Evolutionary conservation across 1,140 invertebrate species (phyloP).

Genomic region (Zaprionus capensis): DNA sequence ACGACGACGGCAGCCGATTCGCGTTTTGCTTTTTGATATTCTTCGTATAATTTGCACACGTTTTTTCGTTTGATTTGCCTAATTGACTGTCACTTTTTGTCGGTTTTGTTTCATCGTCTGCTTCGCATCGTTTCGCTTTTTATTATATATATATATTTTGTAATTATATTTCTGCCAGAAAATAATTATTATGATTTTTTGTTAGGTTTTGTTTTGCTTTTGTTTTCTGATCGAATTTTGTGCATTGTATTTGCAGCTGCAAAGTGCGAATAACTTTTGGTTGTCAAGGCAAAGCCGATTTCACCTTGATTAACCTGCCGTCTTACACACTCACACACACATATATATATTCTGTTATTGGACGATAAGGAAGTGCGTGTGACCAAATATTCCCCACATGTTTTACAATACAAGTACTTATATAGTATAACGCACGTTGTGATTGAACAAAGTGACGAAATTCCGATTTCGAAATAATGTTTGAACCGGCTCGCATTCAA

Average conservation of each 20-base stretch:
- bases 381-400: neutral
- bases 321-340: neutral
- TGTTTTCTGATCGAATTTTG: slow-evolving; percentile 13
- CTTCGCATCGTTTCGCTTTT: slow-evolving; percentile 12
- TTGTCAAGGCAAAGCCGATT: slow-evolving; percentile 31
- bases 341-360: neutral
- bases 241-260: slow-evolving; percentile 24
- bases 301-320: slow-evolving; percentile 34
- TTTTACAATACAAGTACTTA: neutral
- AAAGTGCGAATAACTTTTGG: slow-evolving; percentile 35
- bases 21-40: slow-evolving; percentile 31
- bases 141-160: slow-evolving; percentile 16
- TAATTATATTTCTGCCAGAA: slow-evolving; percentile 25
- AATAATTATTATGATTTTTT: slow-evolving; percentile 30
- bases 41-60: slow-evolving; percentile 32
- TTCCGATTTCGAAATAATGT: slow-evolving; percentile 8
- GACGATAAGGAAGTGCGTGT: slow-evolving; percentile 35
- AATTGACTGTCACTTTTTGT: slow-evolving; percentile 34
- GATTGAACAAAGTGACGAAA: neutral
- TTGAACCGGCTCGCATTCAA: neutral
- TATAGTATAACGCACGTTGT: neutral
- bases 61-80: slow-evolving; percentile 35
- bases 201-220: slow-evolving; percentile 12
- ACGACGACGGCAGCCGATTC: neutral
- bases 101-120: slow-evolving; percentile 13